phyloP scores from a whole-genome alignment of 2,888 invertebrate genomes.

The Neelides folsomi region DNA sequence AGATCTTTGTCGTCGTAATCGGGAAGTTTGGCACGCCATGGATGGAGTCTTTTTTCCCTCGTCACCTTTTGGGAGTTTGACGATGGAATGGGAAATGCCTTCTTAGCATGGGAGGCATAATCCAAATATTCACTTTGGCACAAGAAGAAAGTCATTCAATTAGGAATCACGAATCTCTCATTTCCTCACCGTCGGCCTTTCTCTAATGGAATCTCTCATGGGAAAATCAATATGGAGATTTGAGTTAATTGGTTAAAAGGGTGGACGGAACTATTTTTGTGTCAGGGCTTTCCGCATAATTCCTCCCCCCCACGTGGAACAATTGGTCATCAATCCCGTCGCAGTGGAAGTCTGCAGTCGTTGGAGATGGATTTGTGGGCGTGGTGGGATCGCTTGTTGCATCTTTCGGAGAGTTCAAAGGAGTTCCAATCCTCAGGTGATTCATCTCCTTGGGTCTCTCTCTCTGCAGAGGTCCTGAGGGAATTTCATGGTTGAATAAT shows the following conservation, averaged over 20 bases:
- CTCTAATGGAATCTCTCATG: not conserved
- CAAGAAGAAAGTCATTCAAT: not conserved
- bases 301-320: not conserved
- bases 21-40: conserved; percentile 24
- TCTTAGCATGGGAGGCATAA: not conserved
- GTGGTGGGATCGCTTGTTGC: too few relatives aligned
- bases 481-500: too few relatives aligned
- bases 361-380: too few relatives aligned
- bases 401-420: too few relatives aligned
- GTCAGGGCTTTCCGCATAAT: not conserved
- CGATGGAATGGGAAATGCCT: too few relatives aligned
- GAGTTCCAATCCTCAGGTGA: too few relatives aligned
- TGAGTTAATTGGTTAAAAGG: not conserved
- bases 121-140: conserved; percentile 6
- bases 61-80: too few relatives aligned
- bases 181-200: not conserved
- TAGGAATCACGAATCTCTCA: not conserved
- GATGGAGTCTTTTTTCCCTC: conserved; percentile 3
- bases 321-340: too few relatives aligned
- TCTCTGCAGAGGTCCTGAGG: too few relatives aligned
- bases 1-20: conserved; percentile 29
- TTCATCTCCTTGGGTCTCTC: too few relatives aligned
- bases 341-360: too few relatives aligned
- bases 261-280: not conserved
- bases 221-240: not conserved